Evolutionary conservation across 1,140 invertebrate genomes (phyloP).

Genomic region (Drosophila persimilis): DNA sequence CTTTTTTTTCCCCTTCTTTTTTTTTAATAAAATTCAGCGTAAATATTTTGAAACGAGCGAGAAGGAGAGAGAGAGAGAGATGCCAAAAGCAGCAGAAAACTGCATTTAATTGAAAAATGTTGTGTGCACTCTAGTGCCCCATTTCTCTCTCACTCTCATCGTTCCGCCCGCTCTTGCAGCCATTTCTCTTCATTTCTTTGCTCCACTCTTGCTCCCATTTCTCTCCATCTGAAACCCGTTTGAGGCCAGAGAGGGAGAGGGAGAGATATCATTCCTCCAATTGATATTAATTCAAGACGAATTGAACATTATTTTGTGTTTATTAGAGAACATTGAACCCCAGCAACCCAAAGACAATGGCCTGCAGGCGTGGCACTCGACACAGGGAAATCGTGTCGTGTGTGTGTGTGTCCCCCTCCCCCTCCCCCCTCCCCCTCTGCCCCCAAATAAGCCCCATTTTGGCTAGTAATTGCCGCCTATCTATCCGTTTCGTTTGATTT

Average conservation of each 20-base stretch:
- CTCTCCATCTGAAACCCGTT: constrained; percentile 23
- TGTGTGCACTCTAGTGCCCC: constrained; percentile 43
- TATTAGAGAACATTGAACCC: constrained; percentile 71
- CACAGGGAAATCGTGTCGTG: constrained; percentile 23
- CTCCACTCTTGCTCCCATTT: not conserved
- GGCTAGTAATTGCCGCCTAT: constrained; percentile 5
- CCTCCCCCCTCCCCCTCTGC: too few species aligned
- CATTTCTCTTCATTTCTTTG: not conserved
- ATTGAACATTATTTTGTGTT: constrained; percentile 75
- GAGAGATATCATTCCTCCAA: constrained; percentile 42
- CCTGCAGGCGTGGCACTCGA: constrained; percentile 10
- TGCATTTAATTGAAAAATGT: constrained; percentile 66
- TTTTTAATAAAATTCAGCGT: constrained; percentile 70
- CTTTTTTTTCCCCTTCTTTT: constrained; percentile 13
- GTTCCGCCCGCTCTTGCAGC: not conserved
- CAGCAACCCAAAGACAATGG: constrained; percentile 1
- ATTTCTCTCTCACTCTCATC: not conserved
- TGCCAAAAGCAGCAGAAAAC: constrained; percentile 34
- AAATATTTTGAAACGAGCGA: constrained; percentile 71
- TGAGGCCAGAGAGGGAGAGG: not conserved
- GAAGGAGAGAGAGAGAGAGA: constrained; percentile 24
- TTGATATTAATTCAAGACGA: constrained; percentile 79
- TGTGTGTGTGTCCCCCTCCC: constrained; percentile 11
- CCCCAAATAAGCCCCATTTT: constrained; percentile 35
- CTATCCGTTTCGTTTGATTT: constrained; percentile 29